Base-by-base conservation (phyloP, 92 coral and sea anemone species). In the Diadumene lineata region DNA sequence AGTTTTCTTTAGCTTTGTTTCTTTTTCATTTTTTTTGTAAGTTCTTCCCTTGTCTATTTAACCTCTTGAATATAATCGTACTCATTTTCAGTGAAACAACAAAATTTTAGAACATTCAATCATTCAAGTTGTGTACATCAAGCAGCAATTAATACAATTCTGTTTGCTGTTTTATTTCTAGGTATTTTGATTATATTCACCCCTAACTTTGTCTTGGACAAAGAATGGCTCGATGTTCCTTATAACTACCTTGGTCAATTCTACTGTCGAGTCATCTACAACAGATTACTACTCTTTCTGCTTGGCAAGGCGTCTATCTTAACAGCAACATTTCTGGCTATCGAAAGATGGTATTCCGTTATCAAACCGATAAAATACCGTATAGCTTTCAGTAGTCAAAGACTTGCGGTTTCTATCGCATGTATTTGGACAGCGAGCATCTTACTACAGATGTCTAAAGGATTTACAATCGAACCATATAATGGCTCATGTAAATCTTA, bases 271-370 rank as follows among this genome's bases (percentile, higher is more conserved):
- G 58, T 73, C 48, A 64, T 84, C 13, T 73, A 72, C 32, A 84
- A 84, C 81, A 69, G 88, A 43, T 72, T 72, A 31, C 53, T 84
- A 9, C 50, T 84, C 18, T 84, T 84, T 44, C 76, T 68, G 60
- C 44, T 84, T 72, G 88, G 88, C 4, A 84, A 84, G 66, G 88
- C 77, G 8, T 84, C 88, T 24, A 79, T 84, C 23, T 78, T 84
- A 19, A 72, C 77, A 1, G 84, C 73, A 9, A 74, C 88, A 46
- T 79, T 81, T 53, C 88, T 84, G 24, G 88, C 88, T 30, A 25
- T 84, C 25, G 88, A 84, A 64, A 84, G 88, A 13, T 84, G 88
- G 88, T 84, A 66, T 38, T 84, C 84, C 22, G 79, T 84, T 13
- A 73, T 79, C 31, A 73, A 68, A 17, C 84, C 88, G 18, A 73